Base-by-base conservation (phyloP, 1,140 invertebrate genomes). In the Hylyphantes graminicola region DNA sequence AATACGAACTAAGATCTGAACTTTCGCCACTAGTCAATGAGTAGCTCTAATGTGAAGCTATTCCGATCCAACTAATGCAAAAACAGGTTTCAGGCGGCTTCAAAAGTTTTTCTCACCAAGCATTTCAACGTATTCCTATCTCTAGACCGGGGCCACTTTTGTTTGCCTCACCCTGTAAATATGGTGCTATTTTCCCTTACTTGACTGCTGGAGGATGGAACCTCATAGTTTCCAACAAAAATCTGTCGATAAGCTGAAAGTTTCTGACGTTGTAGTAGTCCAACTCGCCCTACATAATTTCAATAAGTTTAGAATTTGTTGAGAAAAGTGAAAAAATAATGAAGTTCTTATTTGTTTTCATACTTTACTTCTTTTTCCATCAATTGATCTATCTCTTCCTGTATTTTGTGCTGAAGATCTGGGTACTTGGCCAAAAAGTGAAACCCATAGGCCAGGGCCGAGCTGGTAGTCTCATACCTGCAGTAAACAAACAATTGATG, bases 391-490 rank as follows among this genome's bases (percentile, higher is more conserved):
- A 91, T 89, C 86, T 91, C 90, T 21, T 88, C 70, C 53, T 87
- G 85, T 0, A 91, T 63, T 87, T 87, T 88, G 4, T 91, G 86
- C 85, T 91, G 90, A 19, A 87, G 73, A 6, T 91, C 88, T 17
- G 85, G 88, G 86, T 92, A 81, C 64, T 87, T 87, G 12, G 90
- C 90, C 19, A 92, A 77, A 8, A 87, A 73, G 83, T 89, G 90
- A 13, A 88, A 78, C n/a, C 87, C 70, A 79, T 89, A 90, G 7
- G 89, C 86, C 15, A 92, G 72, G 17, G 88, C 88, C 0, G 85
- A 90, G 11, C 89, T 87, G 2, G 89, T 91, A 0, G 91, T 91
- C 68, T 91, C 91, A 83, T 89, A 91, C 13, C 90, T 85, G 50
- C 9, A 19, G 51, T 48, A 75, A 55, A 55, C n/a, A 83, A 7